Conservation (phyloP, 2,888 invertebrate genomes). For the Drosophila pegasa region DNA sequence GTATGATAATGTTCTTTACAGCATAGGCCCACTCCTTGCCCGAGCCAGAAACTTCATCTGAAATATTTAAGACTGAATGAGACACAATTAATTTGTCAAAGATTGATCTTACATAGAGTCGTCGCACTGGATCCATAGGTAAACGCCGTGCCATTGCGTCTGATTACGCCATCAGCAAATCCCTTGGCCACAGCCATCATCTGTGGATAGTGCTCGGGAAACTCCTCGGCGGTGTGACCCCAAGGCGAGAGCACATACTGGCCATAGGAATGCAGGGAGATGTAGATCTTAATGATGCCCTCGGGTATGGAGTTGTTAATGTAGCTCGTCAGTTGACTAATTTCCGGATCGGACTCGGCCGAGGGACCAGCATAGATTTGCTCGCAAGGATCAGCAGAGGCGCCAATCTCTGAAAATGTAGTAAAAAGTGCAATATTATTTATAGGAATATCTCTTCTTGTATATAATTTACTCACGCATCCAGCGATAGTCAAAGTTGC, state of each 20-base stretch:
- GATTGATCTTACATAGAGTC: conserved; percentile 85
- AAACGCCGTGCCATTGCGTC: conserved; percentile 86
- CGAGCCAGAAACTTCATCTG: conserved; percentile 85
- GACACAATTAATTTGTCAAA: fast-evolving
- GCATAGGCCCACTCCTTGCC: conserved; percentile 87
- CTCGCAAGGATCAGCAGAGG: conserved; percentile 84
- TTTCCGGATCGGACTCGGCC: conserved; percentile 87
- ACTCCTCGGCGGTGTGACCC: conserved; percentile 85
- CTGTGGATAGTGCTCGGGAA: conserved; percentile 85
- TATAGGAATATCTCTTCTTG: too few species aligned
- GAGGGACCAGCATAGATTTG: conserved; percentile 86
- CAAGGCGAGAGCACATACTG: conserved; percentile 88
- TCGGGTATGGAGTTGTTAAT: conserved; percentile 84
- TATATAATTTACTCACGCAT: conserved; percentile 76
- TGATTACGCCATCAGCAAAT: conserved; percentile 86
- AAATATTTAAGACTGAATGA: neutral
- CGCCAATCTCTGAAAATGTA: conserved; percentile 84
- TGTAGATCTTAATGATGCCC: conserved; percentile 85
- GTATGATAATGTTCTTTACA: conserved; percentile 85
- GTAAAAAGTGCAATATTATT: too few species aligned
- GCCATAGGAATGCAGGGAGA: conserved; percentile 89
- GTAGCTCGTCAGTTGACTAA: conserved; percentile 85
- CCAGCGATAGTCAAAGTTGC: conserved; percentile 83
- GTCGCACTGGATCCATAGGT: conserved; percentile 87
- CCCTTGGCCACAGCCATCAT: conserved; percentile 86